phyloP scores from a whole-genome alignment of 2,113 vertebrate species.

The Oryzias woworae region DNA sequence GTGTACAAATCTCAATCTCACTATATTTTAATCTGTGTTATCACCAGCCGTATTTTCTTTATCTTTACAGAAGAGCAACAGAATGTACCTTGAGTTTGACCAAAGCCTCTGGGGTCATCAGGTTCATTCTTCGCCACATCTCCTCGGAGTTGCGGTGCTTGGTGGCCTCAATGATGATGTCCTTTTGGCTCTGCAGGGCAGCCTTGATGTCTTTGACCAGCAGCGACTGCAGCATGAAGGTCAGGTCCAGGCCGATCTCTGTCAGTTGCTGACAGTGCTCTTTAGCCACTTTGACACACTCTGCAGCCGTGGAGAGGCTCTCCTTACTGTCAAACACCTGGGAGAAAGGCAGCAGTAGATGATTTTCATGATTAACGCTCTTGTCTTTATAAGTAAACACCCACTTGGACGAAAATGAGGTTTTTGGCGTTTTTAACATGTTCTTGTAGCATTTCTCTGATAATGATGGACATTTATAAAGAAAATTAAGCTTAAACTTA shows the following conservation, averaged over 20 bases:
- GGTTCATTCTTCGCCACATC: conserved; percentile 98
- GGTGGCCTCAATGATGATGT: conserved; percentile 96
- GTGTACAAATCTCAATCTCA: too few species aligned
- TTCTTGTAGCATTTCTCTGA: too few species aligned
- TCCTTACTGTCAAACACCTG: conserved; percentile 96
- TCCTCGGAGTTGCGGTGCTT: conserved; percentile 98
- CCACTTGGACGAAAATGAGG: too few species aligned
- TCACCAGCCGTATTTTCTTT: too few species aligned
- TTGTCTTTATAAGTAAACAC: too few species aligned
- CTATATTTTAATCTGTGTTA: too few species aligned
- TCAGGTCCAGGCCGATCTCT: conserved; percentile 94
- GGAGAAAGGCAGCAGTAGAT: not conserved
- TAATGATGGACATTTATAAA: too few species aligned
- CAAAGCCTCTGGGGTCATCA: conserved; percentile 96
- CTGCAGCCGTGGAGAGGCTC: conserved; percentile 92
- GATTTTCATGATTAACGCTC: too few species aligned
- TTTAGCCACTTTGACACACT: conserved; percentile 95
- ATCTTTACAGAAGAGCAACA: not conserved
- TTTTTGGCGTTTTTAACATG: too few species aligned
- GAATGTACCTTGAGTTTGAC: conserved; percentile 84
- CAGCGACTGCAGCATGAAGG: conserved; percentile 92
- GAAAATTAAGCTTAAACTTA: too few species aligned
- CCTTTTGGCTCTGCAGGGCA: conserved; percentile 92
- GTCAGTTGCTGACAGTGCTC: conserved; percentile 95
- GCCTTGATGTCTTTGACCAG: conserved; percentile 93